Base-by-base conservation (phyloP, 2,888 invertebrate species). In the Acleris cristana region DNA sequence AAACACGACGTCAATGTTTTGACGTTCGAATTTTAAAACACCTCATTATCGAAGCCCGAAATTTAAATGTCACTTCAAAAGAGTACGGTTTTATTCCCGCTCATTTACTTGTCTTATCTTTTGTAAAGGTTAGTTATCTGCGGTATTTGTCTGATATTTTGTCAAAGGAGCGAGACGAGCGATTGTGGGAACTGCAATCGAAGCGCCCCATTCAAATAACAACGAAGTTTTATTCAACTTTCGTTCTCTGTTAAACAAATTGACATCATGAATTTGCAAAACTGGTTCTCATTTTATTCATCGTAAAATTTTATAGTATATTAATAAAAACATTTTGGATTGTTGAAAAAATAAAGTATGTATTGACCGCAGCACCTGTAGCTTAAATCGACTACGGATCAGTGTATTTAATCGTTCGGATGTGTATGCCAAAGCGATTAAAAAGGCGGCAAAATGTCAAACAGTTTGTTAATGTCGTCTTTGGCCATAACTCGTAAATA, bases 401-500 rank as follows among this genome's bases (percentile, higher is more conserved):
- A 8, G 48, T 16, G 18, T 18, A n/a, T 48, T 48, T n/a, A n/a
- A 8, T 48, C 6, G 1, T 48, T 16, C 18, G 48, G 48, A 48
- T 48, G 48, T n/a, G 12, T 45, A 12, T 18, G 12, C n/a, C 8
- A 12, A 16, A 12, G 45, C 26, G 2, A 26, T 56, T 51, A 48
- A 68, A 55, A 40, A 30, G 26, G 23, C 59, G 52, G 59, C 48
- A 45, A 69, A 58, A 61, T 71, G 70, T 71, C 71, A 70, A 72
- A 72, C 55, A 64, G 65, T 59, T 65, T 70, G 65, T 73, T 72
- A 72, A 73, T 71, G 70, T 65, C 68, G 21, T 52, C 44, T 44
- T 45, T 45, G 45, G 61, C 34, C 57, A 45, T 64, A 56, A 45
- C 59, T 66, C 53, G 54, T 57, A 69, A 61, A 69, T 69, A 71